These are phyloP conservation scores for Drosophila carrolli DNA, from an alignment of 1,140 invertebrate genomes.

Conservation along the genomic window DNA sequence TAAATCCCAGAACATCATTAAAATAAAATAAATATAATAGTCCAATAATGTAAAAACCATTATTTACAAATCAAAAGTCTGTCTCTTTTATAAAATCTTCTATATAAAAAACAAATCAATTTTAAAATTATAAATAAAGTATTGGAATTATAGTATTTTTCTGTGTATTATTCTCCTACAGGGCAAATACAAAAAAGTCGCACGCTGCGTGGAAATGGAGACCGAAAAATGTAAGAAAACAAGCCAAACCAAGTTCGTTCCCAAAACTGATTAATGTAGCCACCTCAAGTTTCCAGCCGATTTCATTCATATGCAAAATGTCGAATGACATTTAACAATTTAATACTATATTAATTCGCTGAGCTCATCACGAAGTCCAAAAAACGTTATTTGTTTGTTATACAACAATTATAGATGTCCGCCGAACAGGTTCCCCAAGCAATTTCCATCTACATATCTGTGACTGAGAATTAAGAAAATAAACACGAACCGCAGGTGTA, in stretches of 20 bases:
- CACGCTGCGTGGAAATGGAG: conserved; percentile 59
- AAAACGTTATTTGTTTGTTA: conserved; percentile 45
- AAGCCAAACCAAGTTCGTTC: conserved; percentile 38
- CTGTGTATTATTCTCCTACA: neutral
- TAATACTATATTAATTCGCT: conserved; percentile 58
- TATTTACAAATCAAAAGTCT: too few relatives aligned
- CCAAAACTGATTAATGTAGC: conserved; percentile 68
- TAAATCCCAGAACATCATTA: too few relatives aligned
- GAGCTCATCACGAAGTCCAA: conserved; percentile 69
- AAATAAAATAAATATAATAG: too few relatives aligned
- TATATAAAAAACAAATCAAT: neutral
- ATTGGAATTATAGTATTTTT: neutral
- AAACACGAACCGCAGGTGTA: conserved; percentile 45
- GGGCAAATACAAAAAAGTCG: conserved; percentile 25
- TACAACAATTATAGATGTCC: conserved; percentile 49
- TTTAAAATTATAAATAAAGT: neutral
- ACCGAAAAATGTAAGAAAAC: conserved; percentile 24
- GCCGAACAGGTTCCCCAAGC: conserved; percentile 43
- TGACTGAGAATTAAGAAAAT: conserved; percentile 13
- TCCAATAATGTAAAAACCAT: too few relatives aligned
- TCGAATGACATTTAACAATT: conserved; percentile 28
- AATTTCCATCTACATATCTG: conserved; percentile 5
- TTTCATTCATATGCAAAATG: conserved; percentile 80
- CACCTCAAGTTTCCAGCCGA: conserved; percentile 54
- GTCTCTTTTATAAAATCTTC: too few relatives aligned